These are phyloP conservation scores for Lophius americanus DNA, from an alignment of 2,797 vertebrate genomes.

Conservation along the genomic window DNA sequence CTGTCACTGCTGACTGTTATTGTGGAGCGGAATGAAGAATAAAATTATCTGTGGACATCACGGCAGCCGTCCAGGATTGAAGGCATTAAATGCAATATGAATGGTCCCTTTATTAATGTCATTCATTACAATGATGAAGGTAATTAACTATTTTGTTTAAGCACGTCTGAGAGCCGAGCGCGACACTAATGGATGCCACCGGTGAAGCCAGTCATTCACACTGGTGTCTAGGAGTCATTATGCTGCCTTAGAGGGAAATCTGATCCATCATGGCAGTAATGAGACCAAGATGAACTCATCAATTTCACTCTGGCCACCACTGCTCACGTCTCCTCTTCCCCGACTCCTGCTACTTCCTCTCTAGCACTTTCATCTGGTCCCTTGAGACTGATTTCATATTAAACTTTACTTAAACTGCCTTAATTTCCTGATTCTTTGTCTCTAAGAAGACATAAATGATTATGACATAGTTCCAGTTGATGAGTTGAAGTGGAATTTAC, in stretches of 20 bases:
- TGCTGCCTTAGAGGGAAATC: conserved; percentile 83
- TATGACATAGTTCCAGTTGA: too few relatives aligned
- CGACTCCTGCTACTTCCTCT: conserved; percentile 31
- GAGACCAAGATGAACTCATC: conserved; percentile 83
- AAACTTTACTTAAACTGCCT: too few relatives aligned
- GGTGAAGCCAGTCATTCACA: conserved; percentile 78
- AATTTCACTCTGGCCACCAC: conserved; percentile 74
- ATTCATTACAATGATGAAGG: conserved; percentile 82
- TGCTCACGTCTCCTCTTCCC: conserved; percentile 39
- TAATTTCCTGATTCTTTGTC: too few relatives aligned
- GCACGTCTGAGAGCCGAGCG: conserved; percentile 76
- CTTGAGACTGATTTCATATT: background rate
- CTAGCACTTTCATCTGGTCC: background rate
- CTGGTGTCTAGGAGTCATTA: conserved; percentile 85
- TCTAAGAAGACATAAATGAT: too few relatives aligned
- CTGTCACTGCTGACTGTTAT: conserved; percentile 26
- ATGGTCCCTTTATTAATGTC: conserved; percentile 73
- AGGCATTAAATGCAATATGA: conserved; percentile 74
- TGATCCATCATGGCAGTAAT: conserved; percentile 85
- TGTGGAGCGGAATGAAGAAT: conserved; percentile 51
- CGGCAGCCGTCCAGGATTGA: conserved; percentile 51
- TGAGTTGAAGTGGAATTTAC: too few relatives aligned
- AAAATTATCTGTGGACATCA: conserved; percentile 50
- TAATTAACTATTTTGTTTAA: conserved; percentile 85
- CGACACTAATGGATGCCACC: conserved; percentile 79